Conservation (phyloP, 2,113 vertebrate species). For the Neolamprologus modestus region DNA sequence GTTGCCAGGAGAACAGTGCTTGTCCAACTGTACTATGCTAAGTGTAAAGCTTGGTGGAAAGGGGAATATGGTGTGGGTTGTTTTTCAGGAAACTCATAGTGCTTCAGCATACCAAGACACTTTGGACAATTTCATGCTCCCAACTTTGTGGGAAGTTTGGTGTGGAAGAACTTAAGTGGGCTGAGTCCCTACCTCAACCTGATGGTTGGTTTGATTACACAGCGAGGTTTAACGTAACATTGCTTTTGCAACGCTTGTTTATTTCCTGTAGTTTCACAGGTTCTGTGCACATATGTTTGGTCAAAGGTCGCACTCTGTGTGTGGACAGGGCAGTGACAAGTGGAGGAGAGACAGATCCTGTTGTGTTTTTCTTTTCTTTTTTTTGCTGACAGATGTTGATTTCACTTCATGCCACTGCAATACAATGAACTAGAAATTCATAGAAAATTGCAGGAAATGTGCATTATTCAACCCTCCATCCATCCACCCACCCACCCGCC, state of each 20-base stretch:
- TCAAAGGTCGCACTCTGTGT: not conserved
- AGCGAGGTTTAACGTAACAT: accelerated
- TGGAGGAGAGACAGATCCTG: not conserved
- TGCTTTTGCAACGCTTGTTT: not conserved
- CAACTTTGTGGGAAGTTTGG: not conserved
- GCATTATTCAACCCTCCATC: not conserved
- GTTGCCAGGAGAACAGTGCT: not conserved
- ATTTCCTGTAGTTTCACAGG: not conserved
- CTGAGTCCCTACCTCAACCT: not conserved
- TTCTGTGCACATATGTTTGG: not conserved
- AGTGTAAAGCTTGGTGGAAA: not conserved
- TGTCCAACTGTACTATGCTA: not conserved
- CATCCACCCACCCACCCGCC: accelerated
- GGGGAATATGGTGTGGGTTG: not conserved
- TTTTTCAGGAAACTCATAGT: not conserved
- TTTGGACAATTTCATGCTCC: not conserved
- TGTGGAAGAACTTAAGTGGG: not conserved
- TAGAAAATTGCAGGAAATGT: not conserved
- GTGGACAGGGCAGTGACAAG: not conserved
- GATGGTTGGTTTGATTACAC: not conserved
- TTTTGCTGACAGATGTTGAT: not conserved
- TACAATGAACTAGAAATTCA: not conserved
- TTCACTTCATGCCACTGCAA: not conserved
- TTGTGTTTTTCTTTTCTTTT: not conserved
- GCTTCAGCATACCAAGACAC: not conserved